Conservation (phyloP, 1,140 invertebrate genomes). For the Zelostemma sp. region DNA sequence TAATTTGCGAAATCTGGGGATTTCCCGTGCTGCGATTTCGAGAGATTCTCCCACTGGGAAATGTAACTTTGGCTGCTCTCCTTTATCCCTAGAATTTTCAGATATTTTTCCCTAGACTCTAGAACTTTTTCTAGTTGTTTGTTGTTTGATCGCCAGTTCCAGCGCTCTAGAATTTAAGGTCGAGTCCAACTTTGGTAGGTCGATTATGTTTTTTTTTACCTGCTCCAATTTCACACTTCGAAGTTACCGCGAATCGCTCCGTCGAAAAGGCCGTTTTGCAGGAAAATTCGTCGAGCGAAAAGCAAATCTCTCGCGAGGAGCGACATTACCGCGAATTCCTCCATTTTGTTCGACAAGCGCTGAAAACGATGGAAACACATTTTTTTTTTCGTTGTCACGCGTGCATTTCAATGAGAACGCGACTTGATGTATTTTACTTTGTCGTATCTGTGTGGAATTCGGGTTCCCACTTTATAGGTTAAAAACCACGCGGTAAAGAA, state of each 20-base stretch:
- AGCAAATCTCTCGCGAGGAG: conserved; percentile 82
- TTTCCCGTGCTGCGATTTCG: too few species aligned
- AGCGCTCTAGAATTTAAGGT: conserved; percentile 82
- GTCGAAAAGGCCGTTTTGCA: conserved; percentile 82
- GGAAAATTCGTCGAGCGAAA: conserved; percentile 86
- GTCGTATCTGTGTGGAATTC: conserved; percentile 88
- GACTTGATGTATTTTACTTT: conserved; percentile 91
- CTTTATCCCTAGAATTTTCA: conserved; percentile 78
- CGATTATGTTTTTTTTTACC: too few species aligned
- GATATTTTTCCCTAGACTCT: too few species aligned
- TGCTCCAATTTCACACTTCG: conserved; percentile 86
- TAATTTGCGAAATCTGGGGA: too few species aligned
- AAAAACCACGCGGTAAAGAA: too few species aligned
- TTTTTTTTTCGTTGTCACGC: too few species aligned
- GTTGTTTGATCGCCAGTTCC: too few species aligned
- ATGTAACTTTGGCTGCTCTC: conserved; percentile 82
- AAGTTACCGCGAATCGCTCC: conserved; percentile 86
- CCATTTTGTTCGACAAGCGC: conserved; percentile 70
- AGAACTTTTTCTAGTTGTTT: too few species aligned
- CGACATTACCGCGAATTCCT: conserved; percentile 84
- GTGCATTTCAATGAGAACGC: conserved; percentile 4
- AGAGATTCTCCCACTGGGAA: too few species aligned
- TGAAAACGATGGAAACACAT: too few species aligned
- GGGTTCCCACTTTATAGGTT: too few species aligned
- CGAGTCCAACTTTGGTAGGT: too few species aligned